Conservation (phyloP, 2,113 vertebrate genomes). For the Coptodon rendalli region DNA sequence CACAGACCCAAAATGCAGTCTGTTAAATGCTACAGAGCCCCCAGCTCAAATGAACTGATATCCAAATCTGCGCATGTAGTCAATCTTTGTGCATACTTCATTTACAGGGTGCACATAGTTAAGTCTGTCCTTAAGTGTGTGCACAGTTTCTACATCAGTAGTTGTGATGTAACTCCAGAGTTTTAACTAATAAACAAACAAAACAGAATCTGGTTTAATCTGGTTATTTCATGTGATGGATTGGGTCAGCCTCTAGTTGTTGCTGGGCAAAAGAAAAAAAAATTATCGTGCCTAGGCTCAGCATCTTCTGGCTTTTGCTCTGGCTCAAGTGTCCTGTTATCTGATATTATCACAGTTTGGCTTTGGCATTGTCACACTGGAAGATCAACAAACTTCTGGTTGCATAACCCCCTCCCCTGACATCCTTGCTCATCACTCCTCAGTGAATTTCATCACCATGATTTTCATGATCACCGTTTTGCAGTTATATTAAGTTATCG, state of each 20-base stretch:
- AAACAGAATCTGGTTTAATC: background rate
- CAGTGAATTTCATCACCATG: conserved; percentile 43
- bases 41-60: background rate
- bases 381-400: conserved; percentile 72
- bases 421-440: conserved; percentile 59
- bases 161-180: background rate
- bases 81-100: background rate
- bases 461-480: conserved; percentile 40
- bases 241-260: conserved; percentile 50
- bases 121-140: background rate
- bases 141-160: background rate
- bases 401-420: conserved; percentile 67
- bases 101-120: background rate
- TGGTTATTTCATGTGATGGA: conserved; percentile 24
- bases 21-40: background rate
- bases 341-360: conserved; percentile 61
- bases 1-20: background rate
- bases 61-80: background rate
- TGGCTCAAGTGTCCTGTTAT: conserved; percentile 47
- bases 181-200: background rate
- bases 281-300: background rate
- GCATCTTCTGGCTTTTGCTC: conserved; percentile 36
- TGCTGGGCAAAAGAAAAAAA: conserved; percentile 23
- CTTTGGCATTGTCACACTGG: conserved; percentile 71
- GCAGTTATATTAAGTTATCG: background rate